These are phyloP conservation scores for Saimiri boliviensis DNA, from an alignment of 2,113 vertebrate genomes.

Conservation along the genomic window DNA sequence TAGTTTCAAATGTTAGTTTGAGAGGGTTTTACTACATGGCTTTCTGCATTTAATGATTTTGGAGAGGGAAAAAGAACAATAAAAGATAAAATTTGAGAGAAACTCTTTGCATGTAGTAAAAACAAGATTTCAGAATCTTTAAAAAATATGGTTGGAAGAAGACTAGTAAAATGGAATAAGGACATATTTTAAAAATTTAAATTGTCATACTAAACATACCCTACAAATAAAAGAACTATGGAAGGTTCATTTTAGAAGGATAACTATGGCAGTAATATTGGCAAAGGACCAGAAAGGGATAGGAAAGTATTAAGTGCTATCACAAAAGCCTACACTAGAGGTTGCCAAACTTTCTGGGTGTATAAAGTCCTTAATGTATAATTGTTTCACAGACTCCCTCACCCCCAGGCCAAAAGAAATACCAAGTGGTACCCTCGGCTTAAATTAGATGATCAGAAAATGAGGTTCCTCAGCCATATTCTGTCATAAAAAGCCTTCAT, in stretches of 20 bases:
- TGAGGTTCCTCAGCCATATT: not conserved
- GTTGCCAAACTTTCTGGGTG: conserved; percentile 9
- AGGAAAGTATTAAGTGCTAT: not conserved
- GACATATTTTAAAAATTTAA: not conserved
- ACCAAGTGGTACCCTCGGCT: not conserved
- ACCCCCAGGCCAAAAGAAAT: not conserved
- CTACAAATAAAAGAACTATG: conserved; percentile 24
- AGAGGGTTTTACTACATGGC: conserved; percentile 23
- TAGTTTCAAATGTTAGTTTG: conserved; percentile 46
- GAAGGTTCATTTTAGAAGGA: not conserved
- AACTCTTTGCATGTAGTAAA: not conserved
- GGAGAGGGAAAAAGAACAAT: not conserved
- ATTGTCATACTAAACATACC: not conserved
- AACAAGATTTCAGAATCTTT: conserved; percentile 26
- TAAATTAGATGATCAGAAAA: conserved; percentile 51
- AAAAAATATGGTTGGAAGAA: not conserved
- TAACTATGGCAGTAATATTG: not conserved
- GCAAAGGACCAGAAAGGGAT: not conserved
- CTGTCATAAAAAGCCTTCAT: conserved; percentile 28
- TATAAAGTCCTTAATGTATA: not conserved
- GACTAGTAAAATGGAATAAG: conserved; percentile 16
- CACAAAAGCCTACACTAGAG: not conserved
- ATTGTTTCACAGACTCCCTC: conserved; percentile 1
- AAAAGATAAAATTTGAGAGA: not conserved
- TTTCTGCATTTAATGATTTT: conserved; percentile 49